Conservation (phyloP, 2,797 vertebrate genomes). For the Carduelis carduelis region DNA sequence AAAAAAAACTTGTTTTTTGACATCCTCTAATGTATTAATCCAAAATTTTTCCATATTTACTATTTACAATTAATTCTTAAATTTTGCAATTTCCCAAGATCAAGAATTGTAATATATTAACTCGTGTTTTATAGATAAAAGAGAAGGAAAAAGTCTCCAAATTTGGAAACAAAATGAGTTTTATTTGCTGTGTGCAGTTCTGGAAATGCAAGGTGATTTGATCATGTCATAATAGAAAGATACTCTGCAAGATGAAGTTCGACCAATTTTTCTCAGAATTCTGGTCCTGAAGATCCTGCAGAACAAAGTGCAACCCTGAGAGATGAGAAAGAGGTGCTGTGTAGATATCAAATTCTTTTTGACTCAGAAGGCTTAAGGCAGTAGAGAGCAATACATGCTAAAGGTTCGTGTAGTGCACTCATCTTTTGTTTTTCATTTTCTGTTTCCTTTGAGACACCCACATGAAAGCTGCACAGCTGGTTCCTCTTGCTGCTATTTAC, state of each 20-base stretch:
- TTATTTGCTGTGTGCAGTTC: not conserved
- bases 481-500: not conserved
- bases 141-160: not conserved
- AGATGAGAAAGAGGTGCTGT: not conserved
- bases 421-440: not conserved
- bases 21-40: not conserved
- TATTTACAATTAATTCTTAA: not conserved
- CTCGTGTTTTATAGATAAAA: not conserved
- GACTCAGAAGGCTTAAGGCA: not conserved
- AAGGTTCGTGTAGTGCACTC: not conserved
- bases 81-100: not conserved
- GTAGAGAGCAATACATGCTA: not conserved
- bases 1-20: not conserved
- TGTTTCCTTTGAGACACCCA: conserved; percentile 4
- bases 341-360: not conserved
- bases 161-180: conserved; percentile 29
- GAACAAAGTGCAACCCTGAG: not conserved
- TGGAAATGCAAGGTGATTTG: not conserved
- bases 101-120: not conserved
- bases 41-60: not conserved
- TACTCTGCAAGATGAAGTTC: not conserved
- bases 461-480: not conserved
- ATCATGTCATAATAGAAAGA: not conserved
- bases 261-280: not conserved
- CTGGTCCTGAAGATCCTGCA: not conserved